phyloP scores from a whole-genome alignment of 2,113 vertebrate species.

The Mormyrus lacerda region DNA sequence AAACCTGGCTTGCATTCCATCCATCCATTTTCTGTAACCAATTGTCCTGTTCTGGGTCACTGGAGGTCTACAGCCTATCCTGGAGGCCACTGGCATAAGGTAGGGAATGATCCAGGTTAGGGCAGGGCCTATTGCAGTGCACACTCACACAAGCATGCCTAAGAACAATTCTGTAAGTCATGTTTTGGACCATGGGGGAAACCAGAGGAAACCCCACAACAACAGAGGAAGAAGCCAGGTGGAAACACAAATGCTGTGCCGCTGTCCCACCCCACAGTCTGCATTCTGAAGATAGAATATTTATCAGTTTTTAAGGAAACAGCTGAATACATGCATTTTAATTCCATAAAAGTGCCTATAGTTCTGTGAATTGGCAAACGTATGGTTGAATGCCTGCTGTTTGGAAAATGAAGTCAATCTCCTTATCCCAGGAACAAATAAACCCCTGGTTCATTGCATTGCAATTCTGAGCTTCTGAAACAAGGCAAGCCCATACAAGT shows the following conservation, averaged over 20 bases:
- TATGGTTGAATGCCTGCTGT: background rate
- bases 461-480: background rate
- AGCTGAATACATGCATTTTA: background rate
- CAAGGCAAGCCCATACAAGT: background rate
- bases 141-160: background rate
- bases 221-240: background rate
- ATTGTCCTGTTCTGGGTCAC: background rate
- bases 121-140: background rate
- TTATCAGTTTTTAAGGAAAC: background rate
- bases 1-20: background rate
- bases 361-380: background rate
- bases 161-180: background rate
- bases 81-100: background rate
- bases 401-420: background rate
- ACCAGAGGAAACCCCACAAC: background rate
- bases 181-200: background rate
- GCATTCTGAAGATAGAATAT: background rate
- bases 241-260: background rate
- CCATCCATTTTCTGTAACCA: background rate
- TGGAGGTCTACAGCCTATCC: background rate
- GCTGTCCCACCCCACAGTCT: background rate
- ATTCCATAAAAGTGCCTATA: background rate
- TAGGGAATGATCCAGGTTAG: background rate
- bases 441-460: background rate
- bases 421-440: background rate